A percentile compares a stretch with the other conserved stretches of the same genome.
Evolutionary conservation across 2,113 vertebrate species (phyloP).

Genomic region (Ciconia stormi): DNA sequence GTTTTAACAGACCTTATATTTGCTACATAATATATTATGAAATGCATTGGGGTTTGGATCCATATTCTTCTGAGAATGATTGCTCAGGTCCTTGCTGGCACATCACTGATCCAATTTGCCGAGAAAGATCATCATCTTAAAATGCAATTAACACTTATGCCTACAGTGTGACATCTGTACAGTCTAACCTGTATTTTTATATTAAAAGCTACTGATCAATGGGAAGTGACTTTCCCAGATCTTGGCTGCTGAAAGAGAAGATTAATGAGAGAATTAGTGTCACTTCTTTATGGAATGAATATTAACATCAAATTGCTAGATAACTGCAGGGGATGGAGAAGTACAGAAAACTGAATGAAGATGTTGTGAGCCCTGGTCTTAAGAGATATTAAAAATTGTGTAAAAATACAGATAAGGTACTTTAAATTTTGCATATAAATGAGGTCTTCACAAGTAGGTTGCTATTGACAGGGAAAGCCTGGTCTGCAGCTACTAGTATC

Average conservation of each 20-base stretch:
- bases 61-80: neutral
- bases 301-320: conserved; percentile 45
- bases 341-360: conserved; percentile 6
- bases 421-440: neutral
- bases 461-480: neutral
- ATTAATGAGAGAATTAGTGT: conserved; percentile 55
- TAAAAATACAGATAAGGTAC: neutral
- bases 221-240: conserved; percentile 37
- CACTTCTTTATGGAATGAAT: conserved; percentile 16
- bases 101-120: conserved; percentile 44
- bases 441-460: neutral
- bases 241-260: conserved; percentile 45
- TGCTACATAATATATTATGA: conserved; percentile 23
- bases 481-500: neutral
- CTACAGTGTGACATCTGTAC: conserved; percentile 8
- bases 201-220: conserved; percentile 59
- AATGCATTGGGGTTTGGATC: conserved; percentile 21
- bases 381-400: neutral
- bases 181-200: conserved; percentile 45
- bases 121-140: conserved; percentile 46
- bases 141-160: conserved; percentile 42
- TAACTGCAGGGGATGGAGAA: conserved; percentile 2
- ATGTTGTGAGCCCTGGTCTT: neutral
- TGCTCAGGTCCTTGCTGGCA: conserved; percentile 14
- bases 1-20: conserved; percentile 34